A percentile compares a stretch with the other conserved stretches of the same genome.
Evolutionary conservation across 2,797 vertebrate genomes (phyloP).

Genomic region (Limnodromus scolopaceus): DNA sequence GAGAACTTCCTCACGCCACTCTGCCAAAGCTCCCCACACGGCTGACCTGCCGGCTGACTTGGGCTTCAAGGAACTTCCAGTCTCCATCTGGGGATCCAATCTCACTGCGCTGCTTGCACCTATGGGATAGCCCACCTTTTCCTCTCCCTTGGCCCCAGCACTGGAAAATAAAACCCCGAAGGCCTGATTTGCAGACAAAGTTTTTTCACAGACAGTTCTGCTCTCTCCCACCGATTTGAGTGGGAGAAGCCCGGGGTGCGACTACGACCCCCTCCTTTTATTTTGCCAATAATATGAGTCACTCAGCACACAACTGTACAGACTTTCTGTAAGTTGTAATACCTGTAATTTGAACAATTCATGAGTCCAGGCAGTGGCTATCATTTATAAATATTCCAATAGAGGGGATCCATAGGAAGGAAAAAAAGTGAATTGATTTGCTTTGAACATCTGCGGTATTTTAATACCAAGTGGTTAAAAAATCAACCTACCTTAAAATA

Average conservation of each 20-base stretch:
- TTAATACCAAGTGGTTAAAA: background rate
- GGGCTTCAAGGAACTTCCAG: slow-evolving; percentile 17
- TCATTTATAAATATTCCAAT: background rate
- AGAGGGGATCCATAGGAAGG: background rate
- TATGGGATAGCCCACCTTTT: background rate
- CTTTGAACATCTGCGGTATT: background rate
- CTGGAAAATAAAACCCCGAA: background rate
- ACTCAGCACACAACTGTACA: background rate
- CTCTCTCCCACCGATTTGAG: background rate
- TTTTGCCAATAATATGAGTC: background rate
- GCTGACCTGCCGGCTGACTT: slow-evolving; percentile 19
- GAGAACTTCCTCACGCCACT: slow-evolving; percentile 26
- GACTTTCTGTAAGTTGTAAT: background rate
- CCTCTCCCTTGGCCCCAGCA: background rate
- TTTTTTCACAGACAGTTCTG: background rate
- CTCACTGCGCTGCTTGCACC: background rate
- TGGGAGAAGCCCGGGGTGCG: background rate
- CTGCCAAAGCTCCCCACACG: slow-evolving; percentile 25
- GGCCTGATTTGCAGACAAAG: background rate
- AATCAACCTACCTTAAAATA: background rate
- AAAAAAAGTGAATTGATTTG: background rate
- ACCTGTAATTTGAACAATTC: background rate
- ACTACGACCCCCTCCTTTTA: background rate
- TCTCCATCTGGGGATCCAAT: slow-evolving; percentile 17
- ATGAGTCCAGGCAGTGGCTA: background rate